Conservation (phyloP, 2,113 vertebrate species). For the Mesoclemmys tuberculata region DNA sequence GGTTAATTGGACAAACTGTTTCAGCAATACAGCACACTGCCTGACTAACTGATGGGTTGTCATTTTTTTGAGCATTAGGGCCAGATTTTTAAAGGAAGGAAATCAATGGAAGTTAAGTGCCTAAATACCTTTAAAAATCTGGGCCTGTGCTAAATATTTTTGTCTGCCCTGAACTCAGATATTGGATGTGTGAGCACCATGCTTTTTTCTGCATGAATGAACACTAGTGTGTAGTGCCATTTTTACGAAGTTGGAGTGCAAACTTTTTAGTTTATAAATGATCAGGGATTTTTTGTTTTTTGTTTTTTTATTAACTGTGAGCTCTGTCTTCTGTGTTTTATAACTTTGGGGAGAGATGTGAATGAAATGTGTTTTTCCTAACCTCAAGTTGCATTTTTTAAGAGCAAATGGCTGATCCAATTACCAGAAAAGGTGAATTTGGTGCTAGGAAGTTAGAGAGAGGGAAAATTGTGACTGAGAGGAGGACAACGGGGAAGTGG, state of each 20-base stretch:
- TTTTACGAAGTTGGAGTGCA: not conserved
- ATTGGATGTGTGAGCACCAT: not conserved
- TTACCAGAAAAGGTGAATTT: not conserved
- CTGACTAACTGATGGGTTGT: not conserved
- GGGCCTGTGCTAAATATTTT: not conserved
- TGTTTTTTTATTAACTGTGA: not conserved
- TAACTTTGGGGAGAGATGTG: not conserved
- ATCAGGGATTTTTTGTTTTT: not conserved
- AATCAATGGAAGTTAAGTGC: not conserved
- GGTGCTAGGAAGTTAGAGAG: not conserved
- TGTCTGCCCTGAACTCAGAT: not conserved
- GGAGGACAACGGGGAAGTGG: fast-evolving
- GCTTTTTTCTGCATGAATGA: not conserved
- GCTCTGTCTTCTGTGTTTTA: not conserved
- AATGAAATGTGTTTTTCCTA: not conserved
- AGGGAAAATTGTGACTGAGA: not conserved
- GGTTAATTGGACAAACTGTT: not conserved
- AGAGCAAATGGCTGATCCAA: fast-evolving
- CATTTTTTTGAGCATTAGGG: not conserved
- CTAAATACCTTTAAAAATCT: not conserved
- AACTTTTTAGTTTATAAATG: not conserved
- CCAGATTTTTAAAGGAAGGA: not conserved
- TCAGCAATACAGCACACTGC: not conserved
- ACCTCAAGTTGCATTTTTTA: not conserved
- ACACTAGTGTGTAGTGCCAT: not conserved